phyloP scores from a whole-genome alignment of 2,888 invertebrate species.

The Hirtodrosophila confusa region DNA sequence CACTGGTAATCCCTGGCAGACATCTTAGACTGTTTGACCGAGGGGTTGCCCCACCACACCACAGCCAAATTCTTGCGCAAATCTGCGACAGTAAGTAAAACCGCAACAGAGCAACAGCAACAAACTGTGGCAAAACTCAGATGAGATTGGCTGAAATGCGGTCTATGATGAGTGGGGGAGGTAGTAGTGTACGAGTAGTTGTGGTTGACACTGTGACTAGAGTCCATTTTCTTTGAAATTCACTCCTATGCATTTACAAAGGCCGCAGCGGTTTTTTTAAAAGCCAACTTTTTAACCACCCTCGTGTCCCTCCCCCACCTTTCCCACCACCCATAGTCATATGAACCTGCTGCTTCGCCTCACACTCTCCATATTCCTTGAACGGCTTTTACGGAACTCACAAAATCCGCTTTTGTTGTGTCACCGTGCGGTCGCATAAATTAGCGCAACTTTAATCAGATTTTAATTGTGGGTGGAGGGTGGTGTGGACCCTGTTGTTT shows the following conservation, averaged over 20 bases:
- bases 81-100: slow-evolving; percentile 32
- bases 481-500: slow-evolving; percentile 33
- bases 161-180: not conserved
- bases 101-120: slow-evolving; percentile 28
- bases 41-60: not conserved
- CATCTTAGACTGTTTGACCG: slow-evolving; percentile 41
- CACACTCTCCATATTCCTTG: slow-evolving; percentile 13
- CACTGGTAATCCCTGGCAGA: slow-evolving; percentile 40
- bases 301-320: not conserved
- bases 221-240: slow-evolving; percentile 2
- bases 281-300: not conserved
- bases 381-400: slow-evolving; percentile 38
- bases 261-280: slow-evolving; percentile 1
- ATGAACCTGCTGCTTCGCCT: slow-evolving; percentile 7
- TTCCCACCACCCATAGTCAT: not conserved
- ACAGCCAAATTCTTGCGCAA: slow-evolving; percentile 31
- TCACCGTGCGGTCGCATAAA: slow-evolving; percentile 82
- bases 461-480: slow-evolving; percentile 70
- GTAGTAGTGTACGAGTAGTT: too few species aligned
- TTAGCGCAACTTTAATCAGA: slow-evolving; percentile 81
- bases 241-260: slow-evolving; percentile 9
- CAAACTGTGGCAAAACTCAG: slow-evolving; percentile 13
- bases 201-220: slow-evolving; percentile 7
- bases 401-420: slow-evolving; percentile 69
- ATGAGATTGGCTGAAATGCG: slow-evolving; percentile 15